Conservation (phyloP, 2,888 invertebrate species). For the Deilephila elpenor region DNA sequence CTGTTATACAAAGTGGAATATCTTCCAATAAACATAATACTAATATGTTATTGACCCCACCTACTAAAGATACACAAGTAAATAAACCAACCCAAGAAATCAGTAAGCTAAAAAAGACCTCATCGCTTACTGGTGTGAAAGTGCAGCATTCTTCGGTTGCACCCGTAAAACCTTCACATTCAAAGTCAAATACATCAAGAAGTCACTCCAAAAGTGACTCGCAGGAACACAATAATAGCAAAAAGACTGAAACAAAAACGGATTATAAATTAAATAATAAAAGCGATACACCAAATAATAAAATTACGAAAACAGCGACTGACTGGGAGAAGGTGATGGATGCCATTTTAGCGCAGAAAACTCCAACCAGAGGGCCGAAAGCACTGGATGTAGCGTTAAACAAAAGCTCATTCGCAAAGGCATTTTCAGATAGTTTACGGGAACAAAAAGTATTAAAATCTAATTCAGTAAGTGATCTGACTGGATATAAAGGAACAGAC, state of each 20-base stretch:
- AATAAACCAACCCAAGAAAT: constrained; percentile 12
- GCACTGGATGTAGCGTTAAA: constrained; percentile 67
- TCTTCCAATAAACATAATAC: not conserved
- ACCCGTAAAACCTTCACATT: not conserved
- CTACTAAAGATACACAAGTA: not conserved
- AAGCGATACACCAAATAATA: not conserved
- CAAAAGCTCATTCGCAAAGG: constrained; percentile 55
- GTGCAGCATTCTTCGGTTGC: not conserved
- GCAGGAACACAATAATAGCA: constrained; percentile 29
- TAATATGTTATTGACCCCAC: not conserved
- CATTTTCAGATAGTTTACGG: constrained; percentile 46
- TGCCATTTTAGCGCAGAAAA: constrained; percentile 68
- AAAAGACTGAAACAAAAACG: constrained; percentile 34
- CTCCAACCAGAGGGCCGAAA: constrained; percentile 68
- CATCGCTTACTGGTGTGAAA: not conserved
- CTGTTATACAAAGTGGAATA: not conserved
- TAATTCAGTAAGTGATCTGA: constrained; percentile 1
- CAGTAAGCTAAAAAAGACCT: not conserved
- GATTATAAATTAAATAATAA: constrained; percentile 1
- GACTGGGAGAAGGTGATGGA: constrained; percentile 75
- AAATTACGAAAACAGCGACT: constrained; percentile 26
- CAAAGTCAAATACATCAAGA: constrained; percentile 30
- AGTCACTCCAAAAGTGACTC: constrained; percentile 14
- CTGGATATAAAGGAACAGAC: constrained; percentile 1
- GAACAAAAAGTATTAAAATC: constrained; percentile 35